Conservation (phyloP, 2,888 invertebrate genomes). For the Cheilosia impressa region DNA sequence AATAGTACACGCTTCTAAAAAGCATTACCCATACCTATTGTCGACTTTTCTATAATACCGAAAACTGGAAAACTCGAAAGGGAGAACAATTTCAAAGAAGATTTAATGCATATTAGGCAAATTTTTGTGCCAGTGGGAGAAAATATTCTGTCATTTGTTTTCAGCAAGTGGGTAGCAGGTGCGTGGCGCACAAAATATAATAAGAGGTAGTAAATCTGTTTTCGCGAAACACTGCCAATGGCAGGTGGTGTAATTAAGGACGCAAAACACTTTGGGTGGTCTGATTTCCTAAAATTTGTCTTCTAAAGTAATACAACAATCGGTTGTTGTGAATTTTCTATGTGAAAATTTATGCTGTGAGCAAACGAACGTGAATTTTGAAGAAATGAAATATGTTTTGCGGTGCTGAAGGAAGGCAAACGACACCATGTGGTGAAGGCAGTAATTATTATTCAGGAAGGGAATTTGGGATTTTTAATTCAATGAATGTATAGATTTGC, state of each 20-base stretch:
- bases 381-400: constrained; percentile 14
- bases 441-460: neutral
- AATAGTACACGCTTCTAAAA: constrained; percentile 4
- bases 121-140: constrained; percentile 19
- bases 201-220: constrained; percentile 46
- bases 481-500: too few species aligned
- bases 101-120: constrained; percentile 43
- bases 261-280: constrained; percentile 24
- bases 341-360: constrained; percentile 1
- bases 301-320: constrained; percentile 18
- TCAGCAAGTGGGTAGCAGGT: constrained; percentile 28
- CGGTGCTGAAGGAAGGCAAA: neutral
- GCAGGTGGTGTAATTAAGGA: constrained; percentile 49
- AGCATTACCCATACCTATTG: neutral
- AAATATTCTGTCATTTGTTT: constrained; percentile 43
- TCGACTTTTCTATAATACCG: neutral
- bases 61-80: neutral
- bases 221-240: constrained; percentile 47
- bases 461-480: too few species aligned
- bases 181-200: constrained; percentile 19
- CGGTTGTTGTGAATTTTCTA: constrained; percentile 17
- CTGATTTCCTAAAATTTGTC: constrained; percentile 37
- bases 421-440: constrained; percentile 1
- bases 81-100: constrained; percentile 35
- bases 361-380: constrained; percentile 8